Evolutionary conservation across 2,888 invertebrate species (phyloP).

Genomic region (Abrostola tripartita): DNA sequence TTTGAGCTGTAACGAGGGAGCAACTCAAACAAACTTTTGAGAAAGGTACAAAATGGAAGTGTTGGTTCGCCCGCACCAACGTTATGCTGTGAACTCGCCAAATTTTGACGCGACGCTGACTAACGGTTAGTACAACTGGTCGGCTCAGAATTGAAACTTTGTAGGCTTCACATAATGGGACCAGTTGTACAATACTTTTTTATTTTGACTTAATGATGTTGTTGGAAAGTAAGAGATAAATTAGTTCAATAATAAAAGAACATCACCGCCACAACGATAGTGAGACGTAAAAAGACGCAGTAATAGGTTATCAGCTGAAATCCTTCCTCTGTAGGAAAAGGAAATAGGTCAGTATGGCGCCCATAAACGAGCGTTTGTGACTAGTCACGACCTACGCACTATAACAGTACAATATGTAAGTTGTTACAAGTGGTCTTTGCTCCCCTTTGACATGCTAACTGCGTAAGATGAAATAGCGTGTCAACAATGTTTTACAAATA

Average conservation of each 20-base stretch:
- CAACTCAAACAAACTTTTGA: constrained; percentile 80
- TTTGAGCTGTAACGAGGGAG: constrained; percentile 80
- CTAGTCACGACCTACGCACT: constrained; percentile 48
- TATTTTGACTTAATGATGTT: background rate
- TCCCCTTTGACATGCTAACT: constrained; percentile 22
- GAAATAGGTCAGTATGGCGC: constrained; percentile 49
- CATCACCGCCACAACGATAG: background rate
- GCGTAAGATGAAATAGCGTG: constrained; percentile 7
- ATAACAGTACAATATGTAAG: constrained; percentile 37
- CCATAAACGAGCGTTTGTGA: constrained; percentile 35
- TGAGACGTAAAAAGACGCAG: background rate
- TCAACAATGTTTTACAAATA: constrained; percentile 19
- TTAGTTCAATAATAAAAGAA: background rate
- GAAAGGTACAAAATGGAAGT: constrained; percentile 74
- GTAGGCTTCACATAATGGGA: constrained; percentile 35
- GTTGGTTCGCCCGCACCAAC: constrained; percentile 63
- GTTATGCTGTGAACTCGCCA: constrained; percentile 71
- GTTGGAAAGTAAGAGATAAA: constrained; percentile 1
- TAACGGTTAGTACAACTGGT: constrained; percentile 63
- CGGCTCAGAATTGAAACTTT: constrained; percentile 62
- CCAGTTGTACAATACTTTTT: constrained; percentile 6
- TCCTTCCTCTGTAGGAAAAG: constrained; percentile 29
- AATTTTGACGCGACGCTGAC: constrained; percentile 70
- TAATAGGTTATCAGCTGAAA: constrained; percentile 27
- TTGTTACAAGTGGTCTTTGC: constrained; percentile 27